Percentiles rank a stretch among this genome's conserved stretches.
Conservation (phyloP, 2,113 vertebrate genomes). For the Coptodon rendalli region DNA sequence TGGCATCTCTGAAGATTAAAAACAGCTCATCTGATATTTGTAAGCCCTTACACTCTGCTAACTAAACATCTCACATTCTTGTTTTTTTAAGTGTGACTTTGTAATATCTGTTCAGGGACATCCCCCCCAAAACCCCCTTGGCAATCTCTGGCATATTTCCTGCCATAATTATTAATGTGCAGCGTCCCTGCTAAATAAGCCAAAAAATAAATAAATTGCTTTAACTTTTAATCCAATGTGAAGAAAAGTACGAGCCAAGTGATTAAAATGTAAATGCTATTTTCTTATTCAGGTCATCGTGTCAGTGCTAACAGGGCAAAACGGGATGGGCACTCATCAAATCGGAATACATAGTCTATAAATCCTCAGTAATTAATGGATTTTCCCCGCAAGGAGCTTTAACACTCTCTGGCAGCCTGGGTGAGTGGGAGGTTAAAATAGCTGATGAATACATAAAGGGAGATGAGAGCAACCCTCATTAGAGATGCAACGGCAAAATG, state of each 20-base stretch:
- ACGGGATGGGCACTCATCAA: background rate
- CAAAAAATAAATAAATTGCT: background rate
- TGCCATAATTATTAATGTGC: background rate
- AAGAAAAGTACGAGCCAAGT: background rate
- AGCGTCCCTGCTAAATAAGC: background rate
- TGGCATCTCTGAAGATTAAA: background rate
- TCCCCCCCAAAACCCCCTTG: background rate
- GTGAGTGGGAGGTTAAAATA: background rate
- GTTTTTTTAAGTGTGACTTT: background rate
- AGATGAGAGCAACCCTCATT: background rate
- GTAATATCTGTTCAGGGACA: background rate
- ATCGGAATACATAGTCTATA: background rate
- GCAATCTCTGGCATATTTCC: background rate
- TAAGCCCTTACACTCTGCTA: background rate
- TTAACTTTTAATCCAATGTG: background rate
- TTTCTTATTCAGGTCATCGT: background rate
- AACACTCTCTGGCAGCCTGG: background rate
- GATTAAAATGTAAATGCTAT: conserved; percentile 21
- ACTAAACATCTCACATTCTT: background rate
- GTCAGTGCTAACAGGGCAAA: background rate
- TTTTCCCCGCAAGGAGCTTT: background rate
- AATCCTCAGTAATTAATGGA: conserved; percentile 19
- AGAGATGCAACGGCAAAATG: background rate
- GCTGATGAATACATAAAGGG: background rate
- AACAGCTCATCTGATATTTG: background rate